Conservation (phyloP, 1,140 invertebrate genomes). For the Conus betulinus region DNA sequence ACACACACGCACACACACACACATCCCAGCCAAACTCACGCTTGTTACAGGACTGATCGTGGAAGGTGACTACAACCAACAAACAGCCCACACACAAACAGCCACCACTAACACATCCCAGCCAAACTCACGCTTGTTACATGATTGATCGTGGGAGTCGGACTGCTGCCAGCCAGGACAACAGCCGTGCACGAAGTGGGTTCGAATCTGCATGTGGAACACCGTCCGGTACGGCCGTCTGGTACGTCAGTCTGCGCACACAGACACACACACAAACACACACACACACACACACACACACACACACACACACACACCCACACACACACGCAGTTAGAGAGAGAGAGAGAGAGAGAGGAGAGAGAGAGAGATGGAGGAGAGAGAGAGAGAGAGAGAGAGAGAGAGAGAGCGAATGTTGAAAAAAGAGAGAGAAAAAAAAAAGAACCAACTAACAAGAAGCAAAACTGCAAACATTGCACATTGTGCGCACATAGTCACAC, state of each 20-base stretch:
- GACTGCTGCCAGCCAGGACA: slow-evolving; percentile 44
- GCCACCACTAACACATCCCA: too few relatives aligned
- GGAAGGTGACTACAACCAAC: too few relatives aligned
- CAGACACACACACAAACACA: neutral
- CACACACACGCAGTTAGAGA: neutral
- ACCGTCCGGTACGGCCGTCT: slow-evolving; percentile 38
- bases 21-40: too few relatives aligned
- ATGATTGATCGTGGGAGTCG: slow-evolving; percentile 23
- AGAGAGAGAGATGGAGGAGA: too few relatives aligned
- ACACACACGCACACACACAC: too few relatives aligned
- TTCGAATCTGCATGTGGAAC: slow-evolving; percentile 40
- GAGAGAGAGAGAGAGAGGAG: neutral
- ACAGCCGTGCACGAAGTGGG: slow-evolving; percentile 37
- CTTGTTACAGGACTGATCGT: too few relatives aligned
- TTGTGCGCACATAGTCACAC: too few relatives aligned
- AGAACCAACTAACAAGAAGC: neutral
- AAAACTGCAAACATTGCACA: neutral
- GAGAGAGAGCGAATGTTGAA: too few relatives aligned
- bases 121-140: slow-evolving; percentile 37
- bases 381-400: too few relatives aligned
- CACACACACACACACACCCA: neutral
- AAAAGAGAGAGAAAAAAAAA: too few relatives aligned
- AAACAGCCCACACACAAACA: too few relatives aligned
- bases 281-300: neutral
- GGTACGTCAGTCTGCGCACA: slow-evolving; percentile 40